A percentile compares a stretch with the other conserved stretches of the same genome.
These are phyloP conservation scores for Acronicta aceris DNA, from an alignment of 2,888 invertebrate genomes.

Conservation along the genomic window DNA sequence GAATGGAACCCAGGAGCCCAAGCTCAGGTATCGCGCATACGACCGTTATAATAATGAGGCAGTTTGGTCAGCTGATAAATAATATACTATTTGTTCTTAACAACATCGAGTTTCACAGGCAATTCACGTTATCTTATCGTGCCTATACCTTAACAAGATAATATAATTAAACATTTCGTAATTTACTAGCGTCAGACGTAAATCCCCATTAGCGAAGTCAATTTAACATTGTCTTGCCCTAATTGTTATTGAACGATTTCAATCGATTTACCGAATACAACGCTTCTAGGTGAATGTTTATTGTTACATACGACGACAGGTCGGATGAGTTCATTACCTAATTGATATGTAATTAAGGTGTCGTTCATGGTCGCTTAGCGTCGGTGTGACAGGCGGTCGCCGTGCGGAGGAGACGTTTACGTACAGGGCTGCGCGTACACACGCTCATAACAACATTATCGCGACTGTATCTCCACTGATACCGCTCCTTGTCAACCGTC, in stretches of 20 bases:
- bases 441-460: conserved; percentile 51
- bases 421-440: conserved; percentile 17
- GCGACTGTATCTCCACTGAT: conserved; percentile 54
- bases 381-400: conserved; percentile 26
- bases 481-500: conserved; percentile 60
- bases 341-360: conserved; percentile 50
- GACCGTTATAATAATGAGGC: too few relatives aligned
- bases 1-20: too few relatives aligned
- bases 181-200: conserved; percentile 19
- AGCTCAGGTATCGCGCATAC: too few relatives aligned
- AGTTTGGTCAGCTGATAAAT: conserved; percentile 5
- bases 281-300: conserved; percentile 26
- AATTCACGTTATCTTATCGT: conserved; percentile 60
- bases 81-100: conserved; percentile 10
- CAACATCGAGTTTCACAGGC: conserved; percentile 19
- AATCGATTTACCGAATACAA: conserved; percentile 30
- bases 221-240: neutral
- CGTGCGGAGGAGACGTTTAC: conserved; percentile 11
- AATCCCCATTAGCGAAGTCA: conserved; percentile 7
- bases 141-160: conserved; percentile 44
- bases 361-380: conserved; percentile 26
- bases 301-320: conserved; percentile 30
- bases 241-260: conserved; percentile 22
- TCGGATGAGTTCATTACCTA: conserved; percentile 45
- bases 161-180: conserved; percentile 44